Conservation (phyloP, 2,113 vertebrate species). For the Ptyas mucosa region DNA sequence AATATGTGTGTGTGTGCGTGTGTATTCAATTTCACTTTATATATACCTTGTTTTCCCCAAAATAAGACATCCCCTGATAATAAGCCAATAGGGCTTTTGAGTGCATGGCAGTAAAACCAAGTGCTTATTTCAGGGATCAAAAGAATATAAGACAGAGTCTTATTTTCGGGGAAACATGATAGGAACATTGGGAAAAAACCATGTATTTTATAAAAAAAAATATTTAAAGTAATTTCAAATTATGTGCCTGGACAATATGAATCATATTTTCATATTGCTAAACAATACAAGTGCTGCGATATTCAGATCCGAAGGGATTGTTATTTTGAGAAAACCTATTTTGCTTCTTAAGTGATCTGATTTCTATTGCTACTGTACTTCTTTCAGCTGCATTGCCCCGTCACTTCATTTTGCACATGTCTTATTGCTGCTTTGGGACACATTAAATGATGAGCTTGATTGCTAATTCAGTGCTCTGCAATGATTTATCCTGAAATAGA, state of each 20-base stretch:
- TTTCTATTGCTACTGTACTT: not conserved
- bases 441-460: slow-evolving; percentile 8
- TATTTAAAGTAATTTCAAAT: not conserved
- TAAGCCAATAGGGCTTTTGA: too few species aligned
- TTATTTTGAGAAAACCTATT: not conserved
- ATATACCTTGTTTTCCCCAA: too few species aligned
- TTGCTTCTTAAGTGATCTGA: not conserved
- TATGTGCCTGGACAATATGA: slow-evolving; percentile 12
- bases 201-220: not conserved
- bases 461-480: slow-evolving; percentile 2
- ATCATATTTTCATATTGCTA: not conserved
- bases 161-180: not conserved
- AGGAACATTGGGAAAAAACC: not conserved
- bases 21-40: too few species aligned
- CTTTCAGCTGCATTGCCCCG: not conserved
- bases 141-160: too few species aligned
- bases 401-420: not conserved
- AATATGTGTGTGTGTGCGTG: too few species aligned
- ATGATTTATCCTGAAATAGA: slow-evolving; percentile 4
- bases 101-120: too few species aligned
- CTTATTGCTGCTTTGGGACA: slow-evolving; percentile 1
- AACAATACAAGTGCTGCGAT: not conserved
- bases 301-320: not conserved
- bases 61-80: too few species aligned
- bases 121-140: too few species aligned